A percentile compares a stretch with the other conserved stretches of the same genome.
Evolutionary conservation across 2,888 invertebrate genomes (phyloP).

Genomic region (Sarcophaga variegata): DNA sequence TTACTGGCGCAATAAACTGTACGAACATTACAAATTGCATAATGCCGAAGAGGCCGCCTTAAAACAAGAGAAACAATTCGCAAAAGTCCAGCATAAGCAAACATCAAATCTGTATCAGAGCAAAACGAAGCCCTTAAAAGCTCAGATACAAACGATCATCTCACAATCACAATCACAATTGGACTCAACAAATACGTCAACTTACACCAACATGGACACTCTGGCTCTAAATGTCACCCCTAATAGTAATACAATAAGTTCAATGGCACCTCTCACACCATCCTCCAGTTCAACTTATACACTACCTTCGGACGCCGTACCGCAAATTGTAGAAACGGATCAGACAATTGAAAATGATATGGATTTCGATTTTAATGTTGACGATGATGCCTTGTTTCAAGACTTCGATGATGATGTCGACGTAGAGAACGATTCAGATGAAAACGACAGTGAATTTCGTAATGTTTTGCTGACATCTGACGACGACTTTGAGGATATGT

Average conservation of each 20-base stretch:
- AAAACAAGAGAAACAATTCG: slow-evolving; percentile 45
- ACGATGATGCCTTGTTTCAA: slow-evolving; percentile 75
- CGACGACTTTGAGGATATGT: slow-evolving; percentile 63
- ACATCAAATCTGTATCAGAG: slow-evolving; percentile 13
- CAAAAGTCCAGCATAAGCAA: slow-evolving; percentile 40
- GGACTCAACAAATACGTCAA: background rate
- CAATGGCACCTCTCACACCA: slow-evolving; percentile 72
- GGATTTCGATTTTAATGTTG: slow-evolving; percentile 77
- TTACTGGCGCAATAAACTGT: slow-evolving; percentile 68
- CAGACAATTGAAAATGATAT: slow-evolving; percentile 78
- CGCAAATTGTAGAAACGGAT: slow-evolving; percentile 77
- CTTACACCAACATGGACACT: slow-evolving; percentile 30
- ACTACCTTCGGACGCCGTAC: slow-evolving; percentile 77
- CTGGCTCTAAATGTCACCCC: slow-evolving; percentile 51
- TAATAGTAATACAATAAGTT: slow-evolving; percentile 15
- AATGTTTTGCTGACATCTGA: slow-evolving; percentile 62
- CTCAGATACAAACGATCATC: background rate
- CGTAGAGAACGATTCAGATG: slow-evolving; percentile 75
- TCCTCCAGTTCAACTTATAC: slow-evolving; percentile 72
- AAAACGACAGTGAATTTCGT: slow-evolving; percentile 69
- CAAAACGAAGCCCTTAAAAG: background rate
- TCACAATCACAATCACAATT: background rate
- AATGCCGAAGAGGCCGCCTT: slow-evolving; percentile 61
- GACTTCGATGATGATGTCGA: slow-evolving; percentile 77
- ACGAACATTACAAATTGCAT: slow-evolving; percentile 70